Base-by-base conservation (phyloP, 2,888 invertebrate genomes). In the Drosophila acutilabella region DNA sequence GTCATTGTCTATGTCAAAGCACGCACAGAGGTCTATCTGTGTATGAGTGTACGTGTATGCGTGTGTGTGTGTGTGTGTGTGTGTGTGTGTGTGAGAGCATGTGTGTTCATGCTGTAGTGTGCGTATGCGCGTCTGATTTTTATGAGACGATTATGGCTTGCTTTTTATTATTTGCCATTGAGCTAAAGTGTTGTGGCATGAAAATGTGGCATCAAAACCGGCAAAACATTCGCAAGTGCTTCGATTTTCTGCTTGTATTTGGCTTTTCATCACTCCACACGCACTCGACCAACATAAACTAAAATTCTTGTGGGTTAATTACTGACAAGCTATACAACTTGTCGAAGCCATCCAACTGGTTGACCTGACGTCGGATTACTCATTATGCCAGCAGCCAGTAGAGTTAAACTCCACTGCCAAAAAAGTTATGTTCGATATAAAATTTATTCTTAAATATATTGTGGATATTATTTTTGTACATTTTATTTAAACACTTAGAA, bases 161-260 rank as follows among this genome's bases (percentile, higher is more conserved):
- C 75, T 86, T 82, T 88, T 86, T 89, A 89, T 85, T 89, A 88
- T 89, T 88, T 78, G 84, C 80, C 89, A 86, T 89, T 80, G 78
- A 72, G 74, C 69, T 64, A 79, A 84, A 83, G 87, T 87, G 84
- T 81, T 86, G 71, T 66, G 69, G 72, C 81, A 67, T 64, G 57
- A 74, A 74, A 73, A 75, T 61, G 68, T 40, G 62, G 57, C 68
- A 60, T 36, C 54, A 41, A 33, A 44, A 44, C 45, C 20, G 61
- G 40, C 26, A 33, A 38, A 45, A 40, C 41, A 30, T 38, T 41
- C 41, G 16, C 18, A 38, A 53, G 38, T 38, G 44, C 54, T 51
- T 18, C 59, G 52, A 50, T 36, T 45, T 10, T 23, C 40, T 20
- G 13, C 14, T 33, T 14, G 20, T 38, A 23, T 13, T n/a, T 11